Evolutionary conservation across 2,113 vertebrate genomes (phyloP).

Genomic region (Pseudorectes ferrugineus): DNA sequence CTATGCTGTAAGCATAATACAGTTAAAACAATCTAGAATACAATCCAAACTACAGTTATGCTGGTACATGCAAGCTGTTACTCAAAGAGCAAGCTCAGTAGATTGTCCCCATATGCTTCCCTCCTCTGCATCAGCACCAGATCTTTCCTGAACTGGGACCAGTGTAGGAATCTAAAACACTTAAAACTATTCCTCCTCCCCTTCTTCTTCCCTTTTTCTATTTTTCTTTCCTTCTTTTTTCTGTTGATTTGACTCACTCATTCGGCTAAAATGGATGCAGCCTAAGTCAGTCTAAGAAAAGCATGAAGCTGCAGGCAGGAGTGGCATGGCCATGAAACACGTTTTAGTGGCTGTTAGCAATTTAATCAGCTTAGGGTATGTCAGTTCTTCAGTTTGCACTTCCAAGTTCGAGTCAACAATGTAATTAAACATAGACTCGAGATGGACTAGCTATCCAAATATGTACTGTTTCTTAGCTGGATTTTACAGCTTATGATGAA

Average conservation of each 20-base stretch:
- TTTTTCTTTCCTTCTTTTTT: background rate
- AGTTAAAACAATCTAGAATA: background rate
- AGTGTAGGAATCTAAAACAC: background rate
- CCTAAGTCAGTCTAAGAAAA: background rate
- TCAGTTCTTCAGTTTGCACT: background rate
- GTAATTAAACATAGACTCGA: background rate
- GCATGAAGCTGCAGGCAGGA: background rate
- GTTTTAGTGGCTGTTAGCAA: background rate
- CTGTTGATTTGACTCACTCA: background rate
- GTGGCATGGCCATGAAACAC: fast-evolving
- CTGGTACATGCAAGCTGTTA: background rate
- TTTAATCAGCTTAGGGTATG: background rate
- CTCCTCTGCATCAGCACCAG: background rate
- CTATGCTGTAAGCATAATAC: background rate
- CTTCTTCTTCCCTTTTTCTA: background rate
- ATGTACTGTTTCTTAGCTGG: background rate
- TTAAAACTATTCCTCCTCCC: fast-evolving
- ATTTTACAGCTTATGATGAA: background rate
- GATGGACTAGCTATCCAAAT: background rate
- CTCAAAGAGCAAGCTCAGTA: background rate
- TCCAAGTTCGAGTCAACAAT: background rate
- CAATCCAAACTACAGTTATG: fast-evolving
- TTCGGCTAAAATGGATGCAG: background rate
- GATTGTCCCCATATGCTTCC: background rate
- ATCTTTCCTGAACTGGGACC: background rate